Evolutionary conservation across 1,140 invertebrate genomes (phyloP), one percentile per base, ranked within the genome.

Genomic region (Bradynema listronoti): DNA sequence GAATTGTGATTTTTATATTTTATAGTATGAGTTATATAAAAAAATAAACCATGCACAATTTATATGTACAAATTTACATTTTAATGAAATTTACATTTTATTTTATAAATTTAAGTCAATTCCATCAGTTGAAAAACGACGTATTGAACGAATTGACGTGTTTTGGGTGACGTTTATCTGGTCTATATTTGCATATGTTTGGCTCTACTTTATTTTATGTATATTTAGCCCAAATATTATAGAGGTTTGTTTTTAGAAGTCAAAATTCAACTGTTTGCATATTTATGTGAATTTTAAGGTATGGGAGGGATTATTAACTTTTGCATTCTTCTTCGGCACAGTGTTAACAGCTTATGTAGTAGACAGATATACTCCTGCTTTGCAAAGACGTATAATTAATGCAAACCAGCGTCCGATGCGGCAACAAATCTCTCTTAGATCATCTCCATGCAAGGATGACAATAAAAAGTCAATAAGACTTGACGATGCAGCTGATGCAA

Each of bases 291-390:
- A 1, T 51, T 39, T 59, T 46, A 55, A 75, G 42, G 72, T 83
- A 22, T 83, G 82, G 83, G 83, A 84, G 75, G 82, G 78, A 14
- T 55, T 82, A 2, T 50, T 83, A 1, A 84, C 83, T 3, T 81
- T 83, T 56, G 27, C 82, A 1, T 83, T 83, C 65, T 83, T 83
- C 71, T 82, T 82, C 4, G 55, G 79, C 11, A 83, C 83, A 36
- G 83, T 83, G 25, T 19, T 81, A 1, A 80, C 80, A 6, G 82
- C 83, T 9, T 83, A 82, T 61, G 70, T 83, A 42, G 81, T 80
- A 27, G 53, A 63, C 29, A 66, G 57, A 58, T 58, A 53, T 36
- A 68, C 56, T 41, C 58, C 32, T 32, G 30, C 59, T 29, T 57
- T 70, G 11, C 69, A 70, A 24, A 56, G 62, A 55, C 49, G 61